phyloP scores from a whole-genome alignment of 2,113 vertebrate genomes.

The Phoxinus phoxinus region DNA sequence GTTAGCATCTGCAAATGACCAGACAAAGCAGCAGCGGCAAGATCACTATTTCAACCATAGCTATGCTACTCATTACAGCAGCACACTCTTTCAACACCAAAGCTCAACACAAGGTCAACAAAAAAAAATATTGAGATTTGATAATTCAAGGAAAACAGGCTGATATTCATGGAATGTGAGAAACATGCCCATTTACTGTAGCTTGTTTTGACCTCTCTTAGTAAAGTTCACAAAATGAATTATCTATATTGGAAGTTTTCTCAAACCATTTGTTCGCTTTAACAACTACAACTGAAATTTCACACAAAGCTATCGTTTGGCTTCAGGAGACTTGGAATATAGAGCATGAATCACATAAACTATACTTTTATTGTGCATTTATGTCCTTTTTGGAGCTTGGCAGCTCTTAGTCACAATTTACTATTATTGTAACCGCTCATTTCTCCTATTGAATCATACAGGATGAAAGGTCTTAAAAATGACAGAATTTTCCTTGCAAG shows the following conservation, averaged over 20 bases:
- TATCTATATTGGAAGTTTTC: background rate
- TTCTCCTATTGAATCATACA: background rate
- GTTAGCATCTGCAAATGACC: slow-evolving; percentile 24
- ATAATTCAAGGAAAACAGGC: background rate
- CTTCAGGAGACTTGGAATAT: background rate
- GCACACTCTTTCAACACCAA: background rate
- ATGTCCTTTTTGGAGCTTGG: background rate
- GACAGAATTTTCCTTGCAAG: background rate
- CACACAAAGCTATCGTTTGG: background rate
- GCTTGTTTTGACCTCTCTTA: background rate
- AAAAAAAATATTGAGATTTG: background rate
- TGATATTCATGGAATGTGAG: background rate
- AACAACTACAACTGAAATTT: background rate
- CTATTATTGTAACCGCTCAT: background rate
- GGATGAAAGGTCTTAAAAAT: background rate
- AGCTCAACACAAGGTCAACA: slow-evolving; percentile 9
- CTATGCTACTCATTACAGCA: background rate
- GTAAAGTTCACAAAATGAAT: background rate
- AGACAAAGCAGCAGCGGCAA: background rate
- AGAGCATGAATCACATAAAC: background rate
- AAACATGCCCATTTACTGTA: background rate
- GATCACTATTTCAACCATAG: background rate
- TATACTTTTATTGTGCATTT: background rate
- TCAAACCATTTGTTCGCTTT: background rate
- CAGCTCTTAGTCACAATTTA: background rate